Percentiles rank a stretch among this genome's conserved stretches.
Conservation (phyloP, 2,888 invertebrate species). For the Synanthedon myopaeformis region DNA sequence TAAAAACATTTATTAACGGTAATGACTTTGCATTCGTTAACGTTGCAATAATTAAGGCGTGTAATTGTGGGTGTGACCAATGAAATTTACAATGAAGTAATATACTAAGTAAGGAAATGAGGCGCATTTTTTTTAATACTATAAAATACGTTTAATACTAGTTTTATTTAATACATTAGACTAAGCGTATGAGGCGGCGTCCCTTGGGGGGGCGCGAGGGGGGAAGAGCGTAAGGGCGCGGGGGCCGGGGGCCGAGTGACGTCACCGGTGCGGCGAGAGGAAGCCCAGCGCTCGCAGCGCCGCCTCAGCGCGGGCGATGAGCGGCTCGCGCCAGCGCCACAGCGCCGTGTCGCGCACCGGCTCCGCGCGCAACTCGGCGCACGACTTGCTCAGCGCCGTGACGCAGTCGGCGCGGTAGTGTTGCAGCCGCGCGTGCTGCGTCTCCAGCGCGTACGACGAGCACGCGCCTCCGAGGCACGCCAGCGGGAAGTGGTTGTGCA, state of each 20-base stretch:
- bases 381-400: slow-evolving; percentile 84
- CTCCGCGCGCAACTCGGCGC: slow-evolving; percentile 84
- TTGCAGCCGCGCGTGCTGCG: slow-evolving; percentile 87
- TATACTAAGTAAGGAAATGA: background rate
- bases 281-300: slow-evolving; percentile 81
- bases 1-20: too few species aligned
- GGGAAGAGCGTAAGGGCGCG: slow-evolving; percentile 10
- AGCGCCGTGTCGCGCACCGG: slow-evolving; percentile 87
- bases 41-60: too few species aligned
- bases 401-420: slow-evolving; percentile 96
- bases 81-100: too few species aligned
- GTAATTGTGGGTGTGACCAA: too few species aligned
- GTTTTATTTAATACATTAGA: slow-evolving; percentile 2
- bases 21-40: too few species aligned
- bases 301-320: slow-evolving; percentile 76
- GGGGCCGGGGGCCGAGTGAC: slow-evolving; percentile 3
- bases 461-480: slow-evolving; percentile 88
- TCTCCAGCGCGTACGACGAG: slow-evolving; percentile 86
- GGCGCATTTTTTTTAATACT: slow-evolving; percentile 13
- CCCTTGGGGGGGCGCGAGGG: slow-evolving; percentile 6
- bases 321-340: slow-evolving; percentile 86
- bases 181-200: slow-evolving; percentile 5
- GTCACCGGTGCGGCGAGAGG: slow-evolving; percentile 56
- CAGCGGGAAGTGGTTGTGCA: slow-evolving; percentile 94
- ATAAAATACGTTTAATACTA: slow-evolving; percentile 38